Base-by-base conservation (phyloP, 2,888 invertebrate species). In the Agrochola lychnidis region DNA sequence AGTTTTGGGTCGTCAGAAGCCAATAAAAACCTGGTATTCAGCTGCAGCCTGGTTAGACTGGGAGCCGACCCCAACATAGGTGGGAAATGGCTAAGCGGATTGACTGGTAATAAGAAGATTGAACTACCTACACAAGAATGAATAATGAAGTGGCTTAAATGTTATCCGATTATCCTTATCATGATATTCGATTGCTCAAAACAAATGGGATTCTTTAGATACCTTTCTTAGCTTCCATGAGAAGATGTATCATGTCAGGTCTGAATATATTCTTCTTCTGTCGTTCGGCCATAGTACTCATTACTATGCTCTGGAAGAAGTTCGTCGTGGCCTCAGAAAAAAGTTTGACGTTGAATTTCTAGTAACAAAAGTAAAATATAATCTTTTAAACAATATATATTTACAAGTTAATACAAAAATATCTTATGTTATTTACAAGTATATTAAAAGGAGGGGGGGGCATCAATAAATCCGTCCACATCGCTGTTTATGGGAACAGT, bases 161-260 rank as follows among this genome's bases (percentile, higher is more conserved):
- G 25, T 45, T 45, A 19, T 30, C 4, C 19, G 6, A 64, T 19
- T 40, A 14, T 7, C 25, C 14, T 2, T 25, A 63, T 2, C 25
- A 42, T 22, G 22, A 42, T 2, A 30, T 42, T n/a, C 30, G 25
- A 40, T 68, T 51, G 22, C 22, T 57, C 2, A 25, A 4, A 59
- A 57, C 1, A 36, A 7, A 7, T 25, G 9, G 2, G 6, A 42
- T 59, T 40, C 1, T 14, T 14, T 45, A 22, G 22, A 7, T 74
- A 93, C 95, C 96, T 89, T 95, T 96, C 80, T 94, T 96, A 16
- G 97, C 96, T 87, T 97, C 96, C 94, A 97, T 94, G 1, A 97
- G 91, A 7, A 97, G 84, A 73, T 97, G 95, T 42, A 97, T 96
- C 96, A 97, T 97, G 79, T 97, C 97, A 0, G 94, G 94, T n/a